A percentile compares a stretch with the other conserved stretches of the same genome.
These are phyloP conservation scores for Micromys minutus DNA, from an alignment of 2,113 vertebrate species.

Conservation along the genomic window DNA sequence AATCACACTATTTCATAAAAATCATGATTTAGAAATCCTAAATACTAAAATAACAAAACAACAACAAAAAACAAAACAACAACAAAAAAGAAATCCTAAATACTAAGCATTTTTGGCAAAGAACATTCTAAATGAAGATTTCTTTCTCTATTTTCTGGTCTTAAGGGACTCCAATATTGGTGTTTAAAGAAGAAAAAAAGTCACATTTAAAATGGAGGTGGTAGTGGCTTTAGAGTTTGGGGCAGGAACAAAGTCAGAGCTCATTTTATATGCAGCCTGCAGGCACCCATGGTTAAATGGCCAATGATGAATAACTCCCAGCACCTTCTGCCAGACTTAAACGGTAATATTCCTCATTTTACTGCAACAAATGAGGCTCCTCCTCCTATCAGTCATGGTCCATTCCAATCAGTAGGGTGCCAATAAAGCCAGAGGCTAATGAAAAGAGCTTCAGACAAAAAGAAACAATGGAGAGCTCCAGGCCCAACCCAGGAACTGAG, in stretches of 20 bases:
- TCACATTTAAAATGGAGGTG: constrained; percentile 59
- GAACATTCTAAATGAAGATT: constrained; percentile 58
- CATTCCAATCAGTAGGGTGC: constrained; percentile 90
- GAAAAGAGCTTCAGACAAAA: constrained; percentile 93
- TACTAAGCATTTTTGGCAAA: background rate
- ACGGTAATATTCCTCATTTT: constrained; percentile 93
- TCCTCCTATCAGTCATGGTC: constrained; percentile 95
- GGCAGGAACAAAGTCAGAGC: constrained; percentile 72
- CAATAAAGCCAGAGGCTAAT: constrained; percentile 94
- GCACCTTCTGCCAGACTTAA: constrained; percentile 90
- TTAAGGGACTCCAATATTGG: constrained; percentile 44
- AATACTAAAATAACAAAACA: no score
- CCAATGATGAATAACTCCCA: constrained; percentile 87
- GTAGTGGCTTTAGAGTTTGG: constrained; percentile 54
- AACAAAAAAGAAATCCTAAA: no score
- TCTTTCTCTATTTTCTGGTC: constrained; percentile 56
- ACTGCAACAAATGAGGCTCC: constrained; percentile 93
- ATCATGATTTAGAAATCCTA: constrained; percentile 49
- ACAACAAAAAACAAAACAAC: no score
- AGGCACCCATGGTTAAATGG: constrained; percentile 87
- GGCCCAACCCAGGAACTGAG: constrained; percentile 89
- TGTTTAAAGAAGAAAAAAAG: constrained; percentile 13
- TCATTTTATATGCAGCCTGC: constrained; percentile 81
- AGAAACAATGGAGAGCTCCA: constrained; percentile 89
- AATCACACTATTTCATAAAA: constrained; percentile 29